Evolutionary conservation across 2,113 vertebrate species (phyloP).

Genomic region (Struthidea cinerea): DNA sequence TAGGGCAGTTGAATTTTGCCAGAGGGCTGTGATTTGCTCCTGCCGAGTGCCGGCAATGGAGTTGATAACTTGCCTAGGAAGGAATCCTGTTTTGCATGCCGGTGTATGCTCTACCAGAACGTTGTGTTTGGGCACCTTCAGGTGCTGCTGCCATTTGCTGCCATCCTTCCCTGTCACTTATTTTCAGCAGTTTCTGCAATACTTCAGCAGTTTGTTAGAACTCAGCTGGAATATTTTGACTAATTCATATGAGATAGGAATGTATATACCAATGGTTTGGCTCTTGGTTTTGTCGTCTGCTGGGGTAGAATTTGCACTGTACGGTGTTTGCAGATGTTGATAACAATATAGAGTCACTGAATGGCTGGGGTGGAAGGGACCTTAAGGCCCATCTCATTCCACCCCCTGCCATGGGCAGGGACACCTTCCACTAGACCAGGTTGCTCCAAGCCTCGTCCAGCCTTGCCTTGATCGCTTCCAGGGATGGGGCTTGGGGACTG

Average conservation of each 20-base stretch:
- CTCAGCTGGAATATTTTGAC: neutral
- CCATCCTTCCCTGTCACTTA: neutral
- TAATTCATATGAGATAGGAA: neutral
- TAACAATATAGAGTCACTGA: neutral
- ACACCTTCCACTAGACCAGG: neutral
- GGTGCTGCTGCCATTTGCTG: neutral
- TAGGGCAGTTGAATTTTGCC: neutral
- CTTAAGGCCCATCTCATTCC: accelerated
- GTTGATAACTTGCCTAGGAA: neutral
- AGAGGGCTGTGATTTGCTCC: neutral
- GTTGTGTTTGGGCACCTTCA: neutral
- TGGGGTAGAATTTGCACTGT: neutral
- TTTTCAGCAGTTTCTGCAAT: neutral
- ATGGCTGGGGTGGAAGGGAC: neutral
- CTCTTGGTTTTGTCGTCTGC: neutral
- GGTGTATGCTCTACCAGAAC: accelerated
- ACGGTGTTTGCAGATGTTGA: neutral
- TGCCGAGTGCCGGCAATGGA: accelerated
- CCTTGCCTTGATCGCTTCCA: neutral
- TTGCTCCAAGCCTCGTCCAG: accelerated
- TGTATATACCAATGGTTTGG: accelerated
- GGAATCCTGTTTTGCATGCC: neutral
- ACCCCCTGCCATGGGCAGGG: neutral
- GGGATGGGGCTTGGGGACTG: neutral
- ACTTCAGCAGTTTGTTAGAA: neutral